Percentiles rank a stretch among this genome's conserved stretches.
Conservation (phyloP, 2,113 vertebrate species). For the Cathartes aura region DNA sequence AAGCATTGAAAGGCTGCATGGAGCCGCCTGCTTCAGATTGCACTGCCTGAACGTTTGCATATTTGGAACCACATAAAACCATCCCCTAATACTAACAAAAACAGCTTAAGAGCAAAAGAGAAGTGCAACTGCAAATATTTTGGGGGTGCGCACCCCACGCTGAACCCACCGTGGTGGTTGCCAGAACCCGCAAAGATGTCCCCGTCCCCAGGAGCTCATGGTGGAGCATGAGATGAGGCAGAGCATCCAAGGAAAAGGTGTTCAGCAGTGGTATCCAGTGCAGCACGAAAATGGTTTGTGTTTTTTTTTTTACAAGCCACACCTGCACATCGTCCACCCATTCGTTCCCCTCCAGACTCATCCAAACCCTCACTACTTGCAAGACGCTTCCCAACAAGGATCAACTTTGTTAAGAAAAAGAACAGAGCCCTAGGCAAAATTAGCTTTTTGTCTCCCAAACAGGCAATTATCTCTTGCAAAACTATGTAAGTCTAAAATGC, state of each 20-base stretch:
- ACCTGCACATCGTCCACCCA: not conserved
- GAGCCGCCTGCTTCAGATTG: not conserved
- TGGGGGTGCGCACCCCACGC: rapidly evolving
- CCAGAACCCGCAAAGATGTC: not conserved
- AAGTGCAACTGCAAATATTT: not conserved
- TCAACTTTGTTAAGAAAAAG: not conserved
- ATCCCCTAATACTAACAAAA: not conserved
- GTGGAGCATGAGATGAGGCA: not conserved
- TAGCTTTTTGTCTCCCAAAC: not conserved
- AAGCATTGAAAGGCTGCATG: not conserved
- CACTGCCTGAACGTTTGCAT: not conserved
- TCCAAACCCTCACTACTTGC: not conserved
- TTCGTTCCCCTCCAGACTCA: not conserved
- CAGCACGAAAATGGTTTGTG: not conserved
- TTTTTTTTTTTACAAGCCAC: not conserved
- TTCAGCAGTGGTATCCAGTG: rapidly evolving
- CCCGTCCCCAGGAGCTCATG: not conserved
- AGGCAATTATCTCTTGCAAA: constrained; percentile 31
- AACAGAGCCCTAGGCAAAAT: not conserved
- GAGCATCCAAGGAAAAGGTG: not conserved
- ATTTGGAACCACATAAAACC: not conserved
- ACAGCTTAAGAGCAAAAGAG: not conserved
- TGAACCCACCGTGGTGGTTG: rapidly evolving
- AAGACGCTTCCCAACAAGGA: not conserved
- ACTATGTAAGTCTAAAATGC: not conserved